Conservation (phyloP, 2,797 vertebrate genomes). For the Stomatorhinus walkeri region DNA sequence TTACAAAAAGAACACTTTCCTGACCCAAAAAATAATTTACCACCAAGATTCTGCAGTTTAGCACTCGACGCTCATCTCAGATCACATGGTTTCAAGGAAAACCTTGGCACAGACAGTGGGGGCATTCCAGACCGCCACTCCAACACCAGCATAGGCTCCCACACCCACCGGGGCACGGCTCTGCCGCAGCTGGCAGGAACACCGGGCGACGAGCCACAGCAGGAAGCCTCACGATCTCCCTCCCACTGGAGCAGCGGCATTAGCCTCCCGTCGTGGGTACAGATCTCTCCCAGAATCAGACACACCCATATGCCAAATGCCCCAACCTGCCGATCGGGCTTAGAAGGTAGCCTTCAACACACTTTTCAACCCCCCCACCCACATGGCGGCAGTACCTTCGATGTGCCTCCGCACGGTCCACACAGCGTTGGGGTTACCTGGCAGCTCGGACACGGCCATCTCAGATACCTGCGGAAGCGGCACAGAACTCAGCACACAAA, state of each 20-base stretch:
- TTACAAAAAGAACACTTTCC: not conserved
- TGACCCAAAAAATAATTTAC: not conserved
- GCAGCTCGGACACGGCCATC: conserved; percentile 98
- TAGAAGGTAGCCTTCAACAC: not conserved
- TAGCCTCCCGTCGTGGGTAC: not conserved
- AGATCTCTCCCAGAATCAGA: not conserved
- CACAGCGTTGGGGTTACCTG: conserved; percentile 98
- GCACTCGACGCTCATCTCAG: not conserved
- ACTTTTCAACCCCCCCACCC: not conserved
- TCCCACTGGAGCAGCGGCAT: not conserved
- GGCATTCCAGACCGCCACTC: not conserved
- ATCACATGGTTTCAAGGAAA: conserved; percentile 41
- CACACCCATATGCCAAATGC: not conserved
- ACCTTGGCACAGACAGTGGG: conserved; percentile 8
- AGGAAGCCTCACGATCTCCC: not conserved
- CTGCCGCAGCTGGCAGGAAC: not conserved
- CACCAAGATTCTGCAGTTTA: not conserved
- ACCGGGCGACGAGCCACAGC: not conserved
- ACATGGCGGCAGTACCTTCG: conserved; percentile 69
- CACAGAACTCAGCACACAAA: not conserved
- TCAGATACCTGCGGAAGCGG: conserved; percentile 79
- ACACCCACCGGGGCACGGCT: not conserved
- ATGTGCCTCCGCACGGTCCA: conserved; percentile 96
- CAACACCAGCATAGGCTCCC: not conserved
- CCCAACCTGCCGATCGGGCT: not conserved